Conservation (phyloP, 2,113 vertebrate species). For the Rhizomys pruinosus region DNA sequence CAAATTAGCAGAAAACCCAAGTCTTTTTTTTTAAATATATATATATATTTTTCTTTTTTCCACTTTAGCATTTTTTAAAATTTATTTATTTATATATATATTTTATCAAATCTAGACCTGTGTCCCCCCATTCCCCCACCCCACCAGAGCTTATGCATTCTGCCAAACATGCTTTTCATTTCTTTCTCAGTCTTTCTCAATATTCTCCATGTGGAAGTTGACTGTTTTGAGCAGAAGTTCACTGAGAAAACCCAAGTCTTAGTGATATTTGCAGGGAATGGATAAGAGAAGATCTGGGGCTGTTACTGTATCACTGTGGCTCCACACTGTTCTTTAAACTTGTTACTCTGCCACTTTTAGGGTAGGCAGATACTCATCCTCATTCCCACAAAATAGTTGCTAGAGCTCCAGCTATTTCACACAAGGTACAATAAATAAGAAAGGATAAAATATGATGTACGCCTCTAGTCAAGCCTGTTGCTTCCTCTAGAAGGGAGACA, state of each 20-base stretch:
- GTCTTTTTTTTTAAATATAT: too few relatives aligned
- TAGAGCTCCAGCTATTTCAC: background rate
- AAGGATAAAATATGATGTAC: background rate
- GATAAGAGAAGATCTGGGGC: background rate
- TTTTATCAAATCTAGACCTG: too few relatives aligned
- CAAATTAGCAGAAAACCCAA: background rate
- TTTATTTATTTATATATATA: too few relatives aligned
- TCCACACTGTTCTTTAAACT: background rate
- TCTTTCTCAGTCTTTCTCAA: too few relatives aligned
- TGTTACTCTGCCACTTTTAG: background rate
- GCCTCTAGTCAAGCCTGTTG: background rate
- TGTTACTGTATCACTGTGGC: too few relatives aligned
- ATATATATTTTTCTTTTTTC: too few relatives aligned
- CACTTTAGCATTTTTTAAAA: too few relatives aligned
- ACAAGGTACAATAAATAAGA: conserved; percentile 8
- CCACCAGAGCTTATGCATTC: too few relatives aligned
- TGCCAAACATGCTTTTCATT: too few relatives aligned
- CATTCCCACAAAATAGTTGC: conserved; percentile 43
- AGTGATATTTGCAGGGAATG: background rate
- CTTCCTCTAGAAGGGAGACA: background rate
- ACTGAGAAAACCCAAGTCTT: background rate
- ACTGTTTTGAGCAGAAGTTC: too few relatives aligned
- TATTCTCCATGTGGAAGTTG: too few relatives aligned
- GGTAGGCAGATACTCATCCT: background rate
- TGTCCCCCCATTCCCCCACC: too few relatives aligned